These are phyloP conservation scores for Thrips palmi DNA, from an alignment of 1,140 invertebrate species.

Conservation along the genomic window DNA sequence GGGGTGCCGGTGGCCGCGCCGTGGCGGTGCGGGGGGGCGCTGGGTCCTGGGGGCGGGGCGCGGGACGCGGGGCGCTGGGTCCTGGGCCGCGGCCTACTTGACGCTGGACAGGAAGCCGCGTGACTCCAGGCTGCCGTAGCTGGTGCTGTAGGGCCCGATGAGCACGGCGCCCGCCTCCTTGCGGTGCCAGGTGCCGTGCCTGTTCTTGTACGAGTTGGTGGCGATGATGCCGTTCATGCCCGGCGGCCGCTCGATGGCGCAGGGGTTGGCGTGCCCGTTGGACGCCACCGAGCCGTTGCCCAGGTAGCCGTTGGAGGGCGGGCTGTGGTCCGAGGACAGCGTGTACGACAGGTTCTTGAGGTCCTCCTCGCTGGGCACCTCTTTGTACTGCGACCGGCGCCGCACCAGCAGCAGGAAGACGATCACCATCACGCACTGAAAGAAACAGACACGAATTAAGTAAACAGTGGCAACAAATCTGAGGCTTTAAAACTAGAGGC, in stretches of 20 bases:
- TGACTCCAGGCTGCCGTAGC: conserved; percentile 28
- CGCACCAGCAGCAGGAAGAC: conserved; percentile 23
- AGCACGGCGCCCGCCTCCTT: conserved; percentile 20
- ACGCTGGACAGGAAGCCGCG: conserved; percentile 21
- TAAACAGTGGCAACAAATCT: too few species aligned
- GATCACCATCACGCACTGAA: conserved; percentile 23
- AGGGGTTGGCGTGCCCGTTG: conserved; percentile 18
- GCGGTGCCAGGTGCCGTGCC: conserved; percentile 37
- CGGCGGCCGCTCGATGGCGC: conserved; percentile 27
- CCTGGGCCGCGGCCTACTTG: too few species aligned
- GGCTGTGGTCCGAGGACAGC: conserved; percentile 17
- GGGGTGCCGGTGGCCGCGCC: too few species aligned
- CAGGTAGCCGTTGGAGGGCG: conserved; percentile 6
- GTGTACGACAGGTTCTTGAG: conserved; percentile 20
- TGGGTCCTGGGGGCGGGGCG: too few species aligned
- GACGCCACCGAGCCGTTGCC: conserved; percentile 2
- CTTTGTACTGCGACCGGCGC: conserved; percentile 23
- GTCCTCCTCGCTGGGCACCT: conserved; percentile 20
- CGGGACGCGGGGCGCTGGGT: too few species aligned
- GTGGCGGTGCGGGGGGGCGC: too few species aligned
- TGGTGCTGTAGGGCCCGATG: conserved; percentile 30
- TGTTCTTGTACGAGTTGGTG: conserved; percentile 56
- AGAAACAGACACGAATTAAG: conserved; percentile 4
- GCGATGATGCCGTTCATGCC: conserved; percentile 52
- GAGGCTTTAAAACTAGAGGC: too few species aligned